Conservation (phyloP, 2,888 invertebrate genomes). For the Drosophila colorata region DNA sequence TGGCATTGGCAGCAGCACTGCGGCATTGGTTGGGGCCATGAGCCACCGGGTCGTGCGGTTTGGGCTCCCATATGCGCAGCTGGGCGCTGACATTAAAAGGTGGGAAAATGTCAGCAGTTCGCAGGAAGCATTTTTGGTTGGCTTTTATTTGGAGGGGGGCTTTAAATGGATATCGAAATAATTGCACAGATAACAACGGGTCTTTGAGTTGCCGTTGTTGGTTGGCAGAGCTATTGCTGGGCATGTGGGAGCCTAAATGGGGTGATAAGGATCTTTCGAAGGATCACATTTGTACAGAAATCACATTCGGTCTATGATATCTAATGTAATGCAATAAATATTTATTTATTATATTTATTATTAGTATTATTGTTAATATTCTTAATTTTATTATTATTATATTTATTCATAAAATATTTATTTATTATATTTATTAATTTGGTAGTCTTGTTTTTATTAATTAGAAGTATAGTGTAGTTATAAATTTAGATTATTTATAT, state of each 20-base stretch:
- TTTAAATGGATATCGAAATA: slow-evolving; percentile 49
- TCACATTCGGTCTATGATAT: too few relatives aligned
- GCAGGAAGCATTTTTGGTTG: slow-evolving; percentile 14
- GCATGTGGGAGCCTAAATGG: background rate
- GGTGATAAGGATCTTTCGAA: background rate
- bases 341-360: too few relatives aligned
- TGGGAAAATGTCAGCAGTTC: slow-evolving; percentile 84
- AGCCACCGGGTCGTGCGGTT: slow-evolving; percentile 45
- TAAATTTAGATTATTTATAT: too few relatives aligned
- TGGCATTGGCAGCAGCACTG: slow-evolving; percentile 29
- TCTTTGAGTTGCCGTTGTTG: background rate
- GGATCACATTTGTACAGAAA: background rate
- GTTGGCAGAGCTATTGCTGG: background rate
- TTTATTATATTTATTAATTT: too few relatives aligned
- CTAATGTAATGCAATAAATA: too few relatives aligned
- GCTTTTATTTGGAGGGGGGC: slow-evolving; percentile 3
- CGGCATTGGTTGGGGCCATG: slow-evolving; percentile 30
- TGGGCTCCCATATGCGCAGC: slow-evolving; percentile 37
- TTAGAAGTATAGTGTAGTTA: too few relatives aligned
- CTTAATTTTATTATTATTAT: too few relatives aligned
- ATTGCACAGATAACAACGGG: slow-evolving; percentile 48
- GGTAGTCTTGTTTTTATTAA: too few relatives aligned
- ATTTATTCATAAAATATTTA: too few relatives aligned
- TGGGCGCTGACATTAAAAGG: slow-evolving; percentile 83
- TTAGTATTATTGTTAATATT: too few relatives aligned